Evolutionary conservation across 2,797 vertebrate species (phyloP), one percentile per base, ranked within the genome.

Genomic region (Alauda arvensis): DNA sequence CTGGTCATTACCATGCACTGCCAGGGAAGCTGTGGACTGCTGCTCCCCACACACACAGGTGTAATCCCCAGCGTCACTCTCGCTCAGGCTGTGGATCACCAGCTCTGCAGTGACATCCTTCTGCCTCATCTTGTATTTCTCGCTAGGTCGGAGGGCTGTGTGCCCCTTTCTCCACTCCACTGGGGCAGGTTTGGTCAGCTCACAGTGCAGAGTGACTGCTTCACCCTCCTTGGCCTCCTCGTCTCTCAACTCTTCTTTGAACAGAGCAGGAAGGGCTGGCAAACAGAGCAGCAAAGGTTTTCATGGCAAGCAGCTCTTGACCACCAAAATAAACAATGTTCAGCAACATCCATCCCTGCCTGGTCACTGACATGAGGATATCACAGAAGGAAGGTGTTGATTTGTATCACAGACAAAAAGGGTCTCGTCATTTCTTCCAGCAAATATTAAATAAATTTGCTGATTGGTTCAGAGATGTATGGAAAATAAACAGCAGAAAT

Each of bases 11-110:
- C 96, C 95, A 5, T 87, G 91, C 1, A 97, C 57, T 16, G 83
- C 76, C 34, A 96, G 53, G 2, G 40, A 83, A 24, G 95, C 94
- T 0, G 89, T 93, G 48, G 94, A 91, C 72, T 80, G 83, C 34
- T 95, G 39, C 26, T 97, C 96, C 81, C 97, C 97, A 69, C 95
- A 97, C 68, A 98, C 94, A 12, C 98, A 98, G 65, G 85, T 97
- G 42, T 98, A 98, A 53, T 97, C 96, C 39, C 98, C 98, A 48
- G 96, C 94, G 77, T 99, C 98, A 1, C 90, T 96, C 55, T 94
- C 89, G 7, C 89, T 53, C 46, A 94, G 43, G 3, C 37, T 51
- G 14, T 92, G 92, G 81, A 96, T 96, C 46, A 93, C 57, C 76
- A 97, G 91, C 37, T 96, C 94, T 85, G 86, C 93, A n/a, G 67